These are phyloP conservation scores for Drosophila prostipennis DNA, from an alignment of 2,888 invertebrate genomes.

Conservation along the genomic window DNA sequence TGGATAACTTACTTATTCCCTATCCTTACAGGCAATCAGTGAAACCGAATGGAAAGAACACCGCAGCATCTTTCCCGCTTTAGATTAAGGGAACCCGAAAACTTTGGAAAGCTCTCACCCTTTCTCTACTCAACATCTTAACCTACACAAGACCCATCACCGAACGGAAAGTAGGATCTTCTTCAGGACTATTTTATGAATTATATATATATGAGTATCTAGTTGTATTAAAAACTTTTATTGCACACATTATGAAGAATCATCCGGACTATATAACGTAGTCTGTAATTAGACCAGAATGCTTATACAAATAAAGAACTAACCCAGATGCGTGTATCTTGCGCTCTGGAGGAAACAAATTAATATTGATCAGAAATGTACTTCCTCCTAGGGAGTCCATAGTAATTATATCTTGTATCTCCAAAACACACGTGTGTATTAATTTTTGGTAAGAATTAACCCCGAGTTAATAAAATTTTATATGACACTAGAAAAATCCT, in stretches of 20 bases:
- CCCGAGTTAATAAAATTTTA: conserved; percentile 8
- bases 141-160: background rate
- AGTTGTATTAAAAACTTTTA: conserved; percentile 21
- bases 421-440: conserved; percentile 1
- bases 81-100: conserved; percentile 9
- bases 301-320: conserved; percentile 25
- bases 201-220: conserved; percentile 12
- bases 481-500: conserved; percentile 30
- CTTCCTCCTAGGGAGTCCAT: conserved; percentile 10
- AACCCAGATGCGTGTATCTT: background rate
- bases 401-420: conserved; percentile 8
- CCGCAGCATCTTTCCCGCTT: conserved; percentile 35
- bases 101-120: background rate
- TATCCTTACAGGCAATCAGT: conserved; percentile 59
- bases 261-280: conserved; percentile 11
- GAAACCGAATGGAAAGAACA: conserved; percentile 68
- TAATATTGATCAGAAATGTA: conserved; percentile 11
- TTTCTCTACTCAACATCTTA: conserved; percentile 5
- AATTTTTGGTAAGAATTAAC: conserved; percentile 2
- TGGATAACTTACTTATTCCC: background rate
- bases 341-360: conserved; percentile 2
- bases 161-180: conserved; percentile 7
- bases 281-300: conserved; percentile 28
- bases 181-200: conserved; percentile 25
- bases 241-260: conserved; percentile 6